Evolutionary conservation across 2,888 invertebrate genomes (phyloP).

Genomic region (Galerucella calmariensis): DNA sequence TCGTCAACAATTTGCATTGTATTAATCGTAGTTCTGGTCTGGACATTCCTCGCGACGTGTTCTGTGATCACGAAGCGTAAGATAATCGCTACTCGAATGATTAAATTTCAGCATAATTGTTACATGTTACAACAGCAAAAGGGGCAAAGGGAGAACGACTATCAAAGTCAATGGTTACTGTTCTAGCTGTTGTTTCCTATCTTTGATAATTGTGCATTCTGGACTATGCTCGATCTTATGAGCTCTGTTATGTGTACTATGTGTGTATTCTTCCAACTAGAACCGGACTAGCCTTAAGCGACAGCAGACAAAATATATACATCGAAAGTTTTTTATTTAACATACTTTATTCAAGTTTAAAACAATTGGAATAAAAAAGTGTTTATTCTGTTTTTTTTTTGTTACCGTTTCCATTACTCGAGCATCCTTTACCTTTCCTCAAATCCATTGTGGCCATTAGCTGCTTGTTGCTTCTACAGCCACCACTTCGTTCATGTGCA

Average conservation of each 20-base stretch:
- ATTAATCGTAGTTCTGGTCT: slow-evolving; percentile 63
- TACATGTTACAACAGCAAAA: slow-evolving; percentile 57
- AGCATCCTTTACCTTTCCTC: too few relatives aligned
- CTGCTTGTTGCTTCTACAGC: too few relatives aligned
- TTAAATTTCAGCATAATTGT: slow-evolving; percentile 67
- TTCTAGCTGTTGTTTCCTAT: slow-evolving; percentile 46
- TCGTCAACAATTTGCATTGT: slow-evolving; percentile 66
- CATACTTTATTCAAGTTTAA: too few relatives aligned
- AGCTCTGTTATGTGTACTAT: slow-evolving; percentile 37
- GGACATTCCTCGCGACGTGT: slow-evolving; percentile 65
- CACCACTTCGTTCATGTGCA: too few relatives aligned
- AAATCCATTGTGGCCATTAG: too few relatives aligned
- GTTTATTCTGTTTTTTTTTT: too few relatives aligned
- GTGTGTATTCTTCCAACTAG: neutral
- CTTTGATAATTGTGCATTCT: slow-evolving; percentile 59
- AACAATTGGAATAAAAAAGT: too few relatives aligned
- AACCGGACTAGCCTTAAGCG: neutral
- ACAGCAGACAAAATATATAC: neutral
- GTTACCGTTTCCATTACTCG: too few relatives aligned
- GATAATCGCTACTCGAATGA: slow-evolving; percentile 65
- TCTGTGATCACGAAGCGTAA: slow-evolving; percentile 65
- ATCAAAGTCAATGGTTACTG: slow-evolving; percentile 57
- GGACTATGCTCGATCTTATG: slow-evolving; percentile 44
- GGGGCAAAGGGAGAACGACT: slow-evolving; percentile 54
- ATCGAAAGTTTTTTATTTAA: too few relatives aligned